Conservation (phyloP, 2,113 vertebrate species). For the Strix uralensis region DNA sequence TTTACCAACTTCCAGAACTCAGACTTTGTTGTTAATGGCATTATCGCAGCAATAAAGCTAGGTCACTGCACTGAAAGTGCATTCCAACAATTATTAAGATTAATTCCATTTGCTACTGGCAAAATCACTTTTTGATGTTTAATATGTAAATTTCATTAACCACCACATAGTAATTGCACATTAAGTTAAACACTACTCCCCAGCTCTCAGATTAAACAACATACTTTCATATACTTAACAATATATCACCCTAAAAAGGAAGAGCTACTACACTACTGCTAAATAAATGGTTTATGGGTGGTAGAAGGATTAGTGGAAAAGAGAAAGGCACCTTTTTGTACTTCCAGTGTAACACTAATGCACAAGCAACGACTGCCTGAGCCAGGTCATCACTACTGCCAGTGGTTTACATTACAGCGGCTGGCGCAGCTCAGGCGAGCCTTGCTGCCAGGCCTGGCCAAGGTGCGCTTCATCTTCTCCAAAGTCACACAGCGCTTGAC, state of each 20-base stretch:
- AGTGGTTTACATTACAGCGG: rapidly evolving
- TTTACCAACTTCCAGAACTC: background rate
- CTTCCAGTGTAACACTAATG: background rate
- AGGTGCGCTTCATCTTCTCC: background rate
- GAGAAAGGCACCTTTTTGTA: background rate
- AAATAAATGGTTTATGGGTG: background rate
- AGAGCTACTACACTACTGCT: background rate
- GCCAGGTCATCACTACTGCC: too few species aligned
- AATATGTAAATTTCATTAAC: background rate
- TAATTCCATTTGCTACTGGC: background rate
- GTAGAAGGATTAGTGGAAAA: background rate
- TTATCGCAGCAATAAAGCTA: background rate
- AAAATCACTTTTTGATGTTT: background rate
- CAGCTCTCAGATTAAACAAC: background rate
- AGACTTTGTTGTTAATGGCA: background rate
- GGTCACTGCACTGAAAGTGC: background rate
- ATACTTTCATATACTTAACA: background rate
- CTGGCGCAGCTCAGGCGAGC: background rate
- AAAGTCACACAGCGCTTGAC: rapidly evolving
- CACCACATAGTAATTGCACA: background rate
- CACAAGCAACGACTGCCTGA: background rate
- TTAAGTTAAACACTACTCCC: background rate
- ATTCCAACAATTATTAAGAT: background rate
- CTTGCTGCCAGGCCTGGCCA: background rate
- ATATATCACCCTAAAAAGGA: background rate